Conservation (phyloP, 2,888 invertebrate genomes). For the Perithous albicinctus region DNA sequence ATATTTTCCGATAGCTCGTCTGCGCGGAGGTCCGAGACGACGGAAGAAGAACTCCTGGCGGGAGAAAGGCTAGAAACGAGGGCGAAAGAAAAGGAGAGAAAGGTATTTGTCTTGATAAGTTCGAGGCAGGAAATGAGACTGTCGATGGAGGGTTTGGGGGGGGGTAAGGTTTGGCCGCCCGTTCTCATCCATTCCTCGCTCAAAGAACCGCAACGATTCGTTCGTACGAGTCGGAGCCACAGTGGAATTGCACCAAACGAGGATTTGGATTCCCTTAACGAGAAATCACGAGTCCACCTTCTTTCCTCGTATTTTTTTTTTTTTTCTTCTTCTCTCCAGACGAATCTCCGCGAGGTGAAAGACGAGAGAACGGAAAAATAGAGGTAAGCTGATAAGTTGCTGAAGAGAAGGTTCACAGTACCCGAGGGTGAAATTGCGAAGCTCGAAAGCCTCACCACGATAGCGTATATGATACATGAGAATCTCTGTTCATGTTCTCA, state of each 20-base stretch:
- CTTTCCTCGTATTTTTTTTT: slow-evolving; percentile 55
- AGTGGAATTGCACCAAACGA: slow-evolving; percentile 70
- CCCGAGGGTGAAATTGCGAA: slow-evolving; percentile 58
- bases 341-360: slow-evolving; percentile 15
- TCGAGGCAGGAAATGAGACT: slow-evolving; percentile 79
- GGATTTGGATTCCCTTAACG: slow-evolving; percentile 75
- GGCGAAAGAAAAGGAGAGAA: slow-evolving; percentile 49
- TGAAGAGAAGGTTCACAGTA: slow-evolving; percentile 23
- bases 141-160: slow-evolving; percentile 74
- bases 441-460: slow-evolving; percentile 31
- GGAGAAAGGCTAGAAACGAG: slow-evolving; percentile 27
- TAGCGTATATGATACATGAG: slow-evolving; percentile 47
- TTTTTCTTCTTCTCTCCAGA: slow-evolving; percentile 27
- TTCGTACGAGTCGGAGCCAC: slow-evolving; percentile 39
- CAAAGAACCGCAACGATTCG: slow-evolving; percentile 49
- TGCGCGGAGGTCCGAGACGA: slow-evolving; percentile 57
- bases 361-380: slow-evolving; percentile 52
- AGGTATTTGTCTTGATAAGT: slow-evolving; percentile 81
- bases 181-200: slow-evolving; percentile 39
- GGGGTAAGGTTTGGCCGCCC: background rate
- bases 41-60: slow-evolving; percentile 7
- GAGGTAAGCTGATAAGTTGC: slow-evolving; percentile 45
- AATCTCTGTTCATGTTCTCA: slow-evolving; percentile 37
- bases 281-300: slow-evolving; percentile 75
- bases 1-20: slow-evolving; percentile 74